A percentile compares a stretch with the other conserved stretches of the same genome.
phyloP scores from a whole-genome alignment of 2,113 vertebrate species.

The Corythaeola cristata region DNA sequence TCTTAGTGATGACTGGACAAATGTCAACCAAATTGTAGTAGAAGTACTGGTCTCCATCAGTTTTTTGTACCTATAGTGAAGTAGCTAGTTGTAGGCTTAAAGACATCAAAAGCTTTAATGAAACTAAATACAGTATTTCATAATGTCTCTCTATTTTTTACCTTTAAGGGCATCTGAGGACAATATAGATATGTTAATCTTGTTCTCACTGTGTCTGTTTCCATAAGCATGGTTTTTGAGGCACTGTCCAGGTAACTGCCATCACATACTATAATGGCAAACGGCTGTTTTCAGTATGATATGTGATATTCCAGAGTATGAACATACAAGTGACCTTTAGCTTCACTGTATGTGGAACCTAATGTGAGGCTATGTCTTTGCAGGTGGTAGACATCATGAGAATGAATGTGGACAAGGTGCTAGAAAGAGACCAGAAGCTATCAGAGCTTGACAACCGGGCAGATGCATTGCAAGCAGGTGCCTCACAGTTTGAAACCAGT shows the following conservation, averaged over 20 bases:
- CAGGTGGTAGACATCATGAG: constrained; percentile 77
- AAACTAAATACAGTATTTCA: not conserved
- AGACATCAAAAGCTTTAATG: not conserved
- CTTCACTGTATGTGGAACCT: not conserved
- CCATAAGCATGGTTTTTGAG: not conserved
- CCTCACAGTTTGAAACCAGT: constrained; percentile 76
- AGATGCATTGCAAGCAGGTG: constrained; percentile 73
- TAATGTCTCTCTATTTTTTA: not conserved
- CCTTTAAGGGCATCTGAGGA: not conserved
- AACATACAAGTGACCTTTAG: not conserved
- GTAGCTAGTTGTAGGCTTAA: not conserved
- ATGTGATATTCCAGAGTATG: not conserved
- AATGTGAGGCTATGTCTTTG: not conserved
- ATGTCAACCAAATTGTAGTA: not conserved
- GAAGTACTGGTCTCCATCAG: not conserved
- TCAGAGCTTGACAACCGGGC: constrained; percentile 76
- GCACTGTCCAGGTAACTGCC: not conserved
- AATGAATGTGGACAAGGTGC: constrained; percentile 75
- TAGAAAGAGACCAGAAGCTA: constrained; percentile 73
- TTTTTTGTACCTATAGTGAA: not conserved
- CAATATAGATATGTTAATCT: not conserved
- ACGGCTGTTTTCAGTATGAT: not conserved
- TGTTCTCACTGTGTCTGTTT: not conserved
- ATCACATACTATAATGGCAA: not conserved
- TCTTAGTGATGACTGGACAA: not conserved